These are phyloP conservation scores for Amblyraja radiata DNA, from an alignment of 2,797 vertebrate genomes.

Conservation along the genomic window DNA sequence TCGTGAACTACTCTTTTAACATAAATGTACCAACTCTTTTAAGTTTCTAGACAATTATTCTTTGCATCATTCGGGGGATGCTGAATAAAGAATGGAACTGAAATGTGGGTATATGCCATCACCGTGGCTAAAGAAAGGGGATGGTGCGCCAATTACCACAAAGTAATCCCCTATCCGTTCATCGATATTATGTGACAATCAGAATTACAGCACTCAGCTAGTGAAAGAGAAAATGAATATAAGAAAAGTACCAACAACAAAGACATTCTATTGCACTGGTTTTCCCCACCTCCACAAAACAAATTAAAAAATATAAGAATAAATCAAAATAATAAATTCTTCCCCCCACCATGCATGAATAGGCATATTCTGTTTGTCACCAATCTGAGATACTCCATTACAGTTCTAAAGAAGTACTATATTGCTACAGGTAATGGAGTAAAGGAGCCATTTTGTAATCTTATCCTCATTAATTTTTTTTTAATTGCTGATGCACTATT, in stretches of 20 bases:
- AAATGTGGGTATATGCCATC: neutral
- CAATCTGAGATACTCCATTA: neutral
- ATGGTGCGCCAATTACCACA: neutral
- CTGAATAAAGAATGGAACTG: neutral
- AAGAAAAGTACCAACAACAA: slow-evolving; percentile 21
- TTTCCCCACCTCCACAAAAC: neutral
- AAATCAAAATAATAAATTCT: slow-evolving; percentile 28
- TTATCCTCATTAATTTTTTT: neutral
- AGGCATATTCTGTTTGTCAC: neutral
- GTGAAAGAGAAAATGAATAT: slow-evolving; percentile 32
- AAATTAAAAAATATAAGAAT: slow-evolving; percentile 14
- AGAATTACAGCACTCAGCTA: neutral
- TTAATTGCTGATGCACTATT: neutral
- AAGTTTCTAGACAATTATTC: neutral
- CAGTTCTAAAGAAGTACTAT: neutral
- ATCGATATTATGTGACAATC: neutral
- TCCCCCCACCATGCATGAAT: neutral
- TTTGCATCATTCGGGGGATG: neutral
- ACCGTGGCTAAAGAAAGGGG: neutral
- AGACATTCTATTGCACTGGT: neutral
- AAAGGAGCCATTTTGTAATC: neutral
- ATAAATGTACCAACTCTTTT: too few species aligned
- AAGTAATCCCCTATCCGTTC: neutral
- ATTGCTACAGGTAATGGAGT: neutral
- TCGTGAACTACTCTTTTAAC: too few species aligned